These are phyloP conservation scores for Chaenocephalus aceratus DNA, from an alignment of 2,113 vertebrate species.

Conservation along the genomic window DNA sequence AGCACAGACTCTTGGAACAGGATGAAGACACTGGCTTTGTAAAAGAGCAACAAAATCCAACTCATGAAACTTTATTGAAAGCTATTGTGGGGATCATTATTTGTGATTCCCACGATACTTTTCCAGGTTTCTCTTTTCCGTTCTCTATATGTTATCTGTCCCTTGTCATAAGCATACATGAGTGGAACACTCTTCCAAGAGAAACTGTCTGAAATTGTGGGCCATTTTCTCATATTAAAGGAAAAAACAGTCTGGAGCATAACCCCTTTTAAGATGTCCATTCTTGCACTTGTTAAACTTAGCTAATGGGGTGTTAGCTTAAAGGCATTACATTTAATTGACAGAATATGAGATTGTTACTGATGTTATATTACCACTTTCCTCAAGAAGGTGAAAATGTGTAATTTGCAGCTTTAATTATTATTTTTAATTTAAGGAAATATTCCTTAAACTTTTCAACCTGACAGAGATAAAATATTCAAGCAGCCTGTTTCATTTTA, in stretches of 20 bases:
- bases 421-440: neutral
- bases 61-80: too few relatives aligned
- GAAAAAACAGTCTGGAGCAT: neutral
- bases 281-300: neutral
- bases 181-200: neutral
- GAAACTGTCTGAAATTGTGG: neutral
- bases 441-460: neutral
- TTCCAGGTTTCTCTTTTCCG: neutral
- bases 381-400: neutral
- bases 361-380: neutral
- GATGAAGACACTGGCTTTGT: too few relatives aligned
- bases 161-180: neutral
- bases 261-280: neutral
- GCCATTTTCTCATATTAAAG: neutral
- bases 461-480: neutral
- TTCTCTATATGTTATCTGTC: neutral
- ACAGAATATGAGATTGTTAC: neutral
- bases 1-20: neutral
- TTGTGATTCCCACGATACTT: neutral
- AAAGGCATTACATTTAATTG: neutral
- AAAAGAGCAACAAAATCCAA: too few relatives aligned
- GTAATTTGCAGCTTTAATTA: neutral
- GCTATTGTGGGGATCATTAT: too few relatives aligned
- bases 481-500: slow-evolving; percentile 25
- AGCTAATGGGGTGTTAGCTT: too few relatives aligned